Evolutionary conservation across 2,797 vertebrate genomes (phyloP), one percentile per base, ranked within the genome.

Genomic region (Sandelia bainsii): DNA sequence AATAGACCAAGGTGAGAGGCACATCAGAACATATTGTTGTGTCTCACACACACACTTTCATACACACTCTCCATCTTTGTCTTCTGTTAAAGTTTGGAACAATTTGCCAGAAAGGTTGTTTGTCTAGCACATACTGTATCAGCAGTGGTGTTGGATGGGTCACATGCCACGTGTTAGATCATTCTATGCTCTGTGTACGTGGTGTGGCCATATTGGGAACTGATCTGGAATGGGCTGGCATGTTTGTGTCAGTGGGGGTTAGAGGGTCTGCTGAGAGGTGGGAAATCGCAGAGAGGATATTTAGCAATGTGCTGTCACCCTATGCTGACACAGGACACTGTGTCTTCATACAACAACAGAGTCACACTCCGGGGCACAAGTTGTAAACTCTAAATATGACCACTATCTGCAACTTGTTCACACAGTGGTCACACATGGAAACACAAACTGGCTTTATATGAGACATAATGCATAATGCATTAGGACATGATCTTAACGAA

Each of bases 301-400:
- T 87, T 91, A 79, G 77, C 91, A 78, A 69, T 65, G 84, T 73
- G 78, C 75, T 89, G 88, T 52, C 72, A 89, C 67, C 63, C 81
- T 48, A 64, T 67, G 84, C 86, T 91, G 89, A 93, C 88, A 90
- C 83, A 79, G 77, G 74, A 86, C 82, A 82, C 87, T 46, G 82
- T 50, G 69, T 88, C 86, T 88, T 86, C 77, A 77, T 81, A 71
- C 72, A 76, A 78, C 78, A 87, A 76, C 77, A 71, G 72, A 72
- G 63, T 85, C 78, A 53, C 69, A 62, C 77, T 73, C 53, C 19
- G 19, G 19, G 56, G 49, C 77, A 69, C 48, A 42, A 77, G 77
- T 67, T 57, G 68, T 67, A 57, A 52, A 14, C 62, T 37, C 50
- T 19, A 25, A 37, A 37, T 12, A 12, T 8, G 37, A 37, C 37